Evolutionary conservation across 1,140 invertebrate genomes (phyloP), one percentile per base, ranked within the genome.

Genomic region (Caenorhabditis tropicalis): DNA sequence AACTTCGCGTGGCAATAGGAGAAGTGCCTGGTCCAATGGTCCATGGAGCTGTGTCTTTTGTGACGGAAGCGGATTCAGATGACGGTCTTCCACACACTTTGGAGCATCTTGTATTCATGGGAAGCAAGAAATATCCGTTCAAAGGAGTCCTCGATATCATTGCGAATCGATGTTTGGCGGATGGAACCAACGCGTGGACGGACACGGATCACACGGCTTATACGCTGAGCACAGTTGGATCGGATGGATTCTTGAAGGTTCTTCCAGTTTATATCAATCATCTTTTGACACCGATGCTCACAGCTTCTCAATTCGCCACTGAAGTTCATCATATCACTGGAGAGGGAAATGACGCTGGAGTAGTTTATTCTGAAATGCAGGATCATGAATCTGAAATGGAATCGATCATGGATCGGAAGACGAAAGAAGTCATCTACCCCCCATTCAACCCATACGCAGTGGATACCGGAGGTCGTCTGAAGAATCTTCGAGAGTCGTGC

Each of bases 361-460:
- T 97, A 36, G 95, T 97, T 1, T 98, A 97, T 91, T 96, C 95
- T 92, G 96, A 98, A 93, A 96, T 97, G 95, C 95, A 97, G 91
- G 94, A 94, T 27, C 70, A 88, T 15, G 90, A 91, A 60, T 82
- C 86, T 9, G 33, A 91, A 12, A 88, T 91, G 89, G 88, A 90
- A 9, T 53, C 48, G 0, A 86, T 91, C n/a, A 82, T 91, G 60
- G 81, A 85, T 81, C 49, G 81, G 16, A 86, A 85, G 36, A 46
- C 83, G 2, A 85, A 86, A 53, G 82, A 90, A 70, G 36, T 90
- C 21, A 56, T 90, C 27, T 89, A 88, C 51, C 89, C 88, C 0
- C 31, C 48, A 10, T 33, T 31, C 33, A 82, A 82, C 33, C 88
- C 88, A 31, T 90, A 90, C 80, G 88, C 93, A 31, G 95, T 96